Base-by-base conservation (phyloP, 2,888 invertebrate species). In the Thelaira solivaga region DNA sequence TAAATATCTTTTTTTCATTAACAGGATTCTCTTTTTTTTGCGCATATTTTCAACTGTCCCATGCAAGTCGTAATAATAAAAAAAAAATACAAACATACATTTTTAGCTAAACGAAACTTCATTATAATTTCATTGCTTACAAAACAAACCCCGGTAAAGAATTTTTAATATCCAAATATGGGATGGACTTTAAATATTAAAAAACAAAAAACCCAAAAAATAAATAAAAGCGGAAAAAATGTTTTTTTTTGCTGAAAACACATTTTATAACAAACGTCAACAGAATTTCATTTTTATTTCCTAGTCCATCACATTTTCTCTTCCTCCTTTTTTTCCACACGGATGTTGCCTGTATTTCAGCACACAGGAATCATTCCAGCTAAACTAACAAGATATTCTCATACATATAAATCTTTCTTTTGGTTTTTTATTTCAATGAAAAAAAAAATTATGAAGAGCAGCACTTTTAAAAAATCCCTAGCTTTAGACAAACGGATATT, bases 101-200 rank as follows among this genome's bases (percentile, higher is more conserved):
- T 34, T 39, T 13, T 11, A 39, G 6, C 11, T 39, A 47, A 71
- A 68, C 73, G 55, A 83, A 86, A 86, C 86, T 86, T 85, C 86
- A 87, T 87, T 86, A 87, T 84, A 83, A 86, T 86, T 86, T 85
- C 86, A 86, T 83, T 86, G 83, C 86, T 84, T 82, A 84, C 83
- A 83, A 81, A 59, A 72, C 55, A 76, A 65, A 74, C 78, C 74
- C 69, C 74, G 6, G 39, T 53, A 57, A 78, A 65, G 57, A 57
- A 47, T 57, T 31, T 62, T 41, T 51, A 59, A 73, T 83, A 85
- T 86, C 84, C 87, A 81, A 85, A 85, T 83, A 85, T 84, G 82
- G 86, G 86, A 87, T 84, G 83, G 51, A 68, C 49, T 36, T 10
- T 29, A 55, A 61, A 64, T 13, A 34, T 80, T 22, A 45, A 45